Conservation (phyloP, 2,797 vertebrate species). For the Rhynchotus rufescens region DNA sequence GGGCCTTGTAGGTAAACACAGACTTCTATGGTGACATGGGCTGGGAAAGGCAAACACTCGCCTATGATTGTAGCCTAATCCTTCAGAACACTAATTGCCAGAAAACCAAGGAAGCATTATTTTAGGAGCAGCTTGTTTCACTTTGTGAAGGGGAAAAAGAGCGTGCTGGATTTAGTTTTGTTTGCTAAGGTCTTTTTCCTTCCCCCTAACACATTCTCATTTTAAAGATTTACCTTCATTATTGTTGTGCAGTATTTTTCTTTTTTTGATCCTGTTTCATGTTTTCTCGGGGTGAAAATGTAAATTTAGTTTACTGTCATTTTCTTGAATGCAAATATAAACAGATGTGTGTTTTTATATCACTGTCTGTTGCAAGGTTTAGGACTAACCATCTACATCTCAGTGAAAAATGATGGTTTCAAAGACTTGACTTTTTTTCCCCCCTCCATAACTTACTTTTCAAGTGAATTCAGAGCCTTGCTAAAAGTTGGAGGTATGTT, state of each 20-base stretch:
- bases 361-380: background rate
- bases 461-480: background rate
- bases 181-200: background rate
- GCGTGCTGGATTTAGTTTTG: conserved; percentile 10
- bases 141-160: conserved; percentile 40
- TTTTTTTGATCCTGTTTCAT: background rate
- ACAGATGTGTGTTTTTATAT: background rate
- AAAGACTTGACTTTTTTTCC: background rate
- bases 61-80: conserved; percentile 13
- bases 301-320: background rate
- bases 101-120: conserved; percentile 47
- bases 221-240: conserved; percentile 8
- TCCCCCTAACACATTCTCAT: accelerated
- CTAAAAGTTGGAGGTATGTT: background rate
- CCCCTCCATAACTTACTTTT: background rate
- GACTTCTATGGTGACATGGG: conserved; percentile 24
- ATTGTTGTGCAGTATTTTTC: background rate
- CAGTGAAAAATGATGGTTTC: background rate
- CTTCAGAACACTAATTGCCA: conserved; percentile 40
- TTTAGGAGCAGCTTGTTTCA: conserved; percentile 39
- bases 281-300: background rate
- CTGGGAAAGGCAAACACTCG: conserved; percentile 58
- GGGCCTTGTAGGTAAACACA: conserved; percentile 60
- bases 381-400: background rate
- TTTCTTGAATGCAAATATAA: background rate